Evolutionary conservation across 2,113 vertebrate genomes (phyloP), one percentile per base, ranked within the genome.

Genomic region (Pao palembangensis): DNA sequence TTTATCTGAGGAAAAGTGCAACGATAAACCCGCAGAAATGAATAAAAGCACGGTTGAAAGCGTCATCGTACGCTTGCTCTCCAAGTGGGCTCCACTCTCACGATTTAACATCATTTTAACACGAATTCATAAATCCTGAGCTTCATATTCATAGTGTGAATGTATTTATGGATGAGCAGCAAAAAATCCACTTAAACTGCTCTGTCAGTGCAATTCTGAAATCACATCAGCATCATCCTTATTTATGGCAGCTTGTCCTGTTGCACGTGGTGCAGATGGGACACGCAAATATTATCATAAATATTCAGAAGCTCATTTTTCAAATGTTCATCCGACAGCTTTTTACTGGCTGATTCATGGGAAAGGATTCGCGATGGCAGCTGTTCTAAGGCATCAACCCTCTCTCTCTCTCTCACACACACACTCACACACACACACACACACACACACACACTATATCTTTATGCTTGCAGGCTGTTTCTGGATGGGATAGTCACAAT

Each of bases 371-470:
- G 67, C 50, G 51, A 57, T 19, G 73, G 21, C 78, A 83, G 83
- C 84, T 84, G 81, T 58, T 79, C 31, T 16, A 15, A 65, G 16
- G 68, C 49, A 47, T 72, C 61, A 76, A 16, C 38, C 8, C 1
- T 6, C 25, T 6, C 1, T 6, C 25, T 28, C 25, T 28, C 25
- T 6, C 42, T 11, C 23, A 8, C 42, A 61, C 69, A 41, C 18
- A 31, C 52, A 19, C 44, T 34, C 38, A 48, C 44, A 25, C 41
- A 53, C 43, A 69, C 52, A 25, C 49, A 28, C 23, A 8, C 42
- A 61, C 69, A 41, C 18, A 23, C 52, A 19, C 44, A 43, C 25
- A 48, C 50, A 8, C 34, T 38, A 1, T 38, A 38, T 10, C 34
- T 12, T 38, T 38, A 12, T 38, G 8, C 34, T 38, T 38, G 34